A percentile compares a stretch with the other conserved stretches of the same genome.
Evolutionary conservation across 2,113 vertebrate species (phyloP).

Genomic region (Columba janthina): DNA sequence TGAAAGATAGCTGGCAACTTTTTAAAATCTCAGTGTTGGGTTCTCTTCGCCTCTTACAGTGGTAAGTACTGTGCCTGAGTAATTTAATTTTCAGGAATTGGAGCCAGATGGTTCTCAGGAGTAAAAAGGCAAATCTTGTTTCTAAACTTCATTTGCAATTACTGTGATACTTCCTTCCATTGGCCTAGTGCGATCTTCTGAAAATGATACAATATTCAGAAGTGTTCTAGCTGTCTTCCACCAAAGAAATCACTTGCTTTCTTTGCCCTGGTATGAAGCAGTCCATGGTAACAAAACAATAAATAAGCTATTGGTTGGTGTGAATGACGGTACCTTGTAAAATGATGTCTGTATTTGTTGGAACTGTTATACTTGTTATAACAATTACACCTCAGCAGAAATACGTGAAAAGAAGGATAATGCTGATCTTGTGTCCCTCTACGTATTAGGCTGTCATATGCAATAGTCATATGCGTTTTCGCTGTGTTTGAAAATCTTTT

Average conservation of each 20-base stretch:
- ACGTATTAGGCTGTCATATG: accelerated
- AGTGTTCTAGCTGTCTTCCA: background rate
- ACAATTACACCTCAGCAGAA: background rate
- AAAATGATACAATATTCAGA: background rate
- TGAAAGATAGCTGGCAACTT: background rate
- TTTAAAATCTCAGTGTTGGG: background rate
- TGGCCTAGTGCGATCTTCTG: background rate
- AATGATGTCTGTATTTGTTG: background rate
- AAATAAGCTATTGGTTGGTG: background rate
- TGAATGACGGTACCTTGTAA: background rate
- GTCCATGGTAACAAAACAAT: background rate
- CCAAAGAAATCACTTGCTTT: background rate
- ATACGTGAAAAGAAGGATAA: background rate
- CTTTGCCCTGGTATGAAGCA: background rate
- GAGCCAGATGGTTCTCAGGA: background rate
- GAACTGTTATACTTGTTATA: background rate
- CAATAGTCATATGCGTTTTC: background rate
- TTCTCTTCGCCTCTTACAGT: background rate
- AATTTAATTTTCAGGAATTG: background rate
- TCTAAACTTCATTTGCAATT: background rate
- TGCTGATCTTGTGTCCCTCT: background rate
- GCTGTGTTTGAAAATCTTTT: background rate
- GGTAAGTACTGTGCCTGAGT: background rate
- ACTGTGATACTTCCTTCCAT: background rate
- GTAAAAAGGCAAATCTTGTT: background rate